Conservation (phyloP, 2,888 invertebrate species). For the Chydorus sphaericus region DNA sequence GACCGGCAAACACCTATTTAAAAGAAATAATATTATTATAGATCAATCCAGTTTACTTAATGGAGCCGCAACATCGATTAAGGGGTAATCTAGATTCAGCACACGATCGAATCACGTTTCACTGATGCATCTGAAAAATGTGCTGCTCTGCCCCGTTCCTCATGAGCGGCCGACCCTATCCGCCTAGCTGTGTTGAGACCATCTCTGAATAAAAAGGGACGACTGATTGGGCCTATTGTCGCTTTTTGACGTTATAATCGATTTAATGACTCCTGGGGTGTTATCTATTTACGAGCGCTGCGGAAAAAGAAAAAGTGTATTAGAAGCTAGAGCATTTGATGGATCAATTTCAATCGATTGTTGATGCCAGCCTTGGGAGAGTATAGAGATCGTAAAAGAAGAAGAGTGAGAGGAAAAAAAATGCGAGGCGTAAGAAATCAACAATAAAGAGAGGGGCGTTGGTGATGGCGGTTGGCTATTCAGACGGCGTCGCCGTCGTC, state of each 20-base stretch:
- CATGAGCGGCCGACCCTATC: background rate
- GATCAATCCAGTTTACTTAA: too few relatives aligned
- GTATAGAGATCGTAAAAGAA: background rate
- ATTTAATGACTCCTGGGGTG: too few relatives aligned
- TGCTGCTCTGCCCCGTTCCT: background rate
- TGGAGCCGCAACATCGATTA: too few relatives aligned
- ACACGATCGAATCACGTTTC: background rate
- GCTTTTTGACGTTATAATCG: too few relatives aligned
- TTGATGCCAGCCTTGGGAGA: background rate
- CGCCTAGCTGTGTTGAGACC: background rate
- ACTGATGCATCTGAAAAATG: background rate
- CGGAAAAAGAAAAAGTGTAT: background rate
- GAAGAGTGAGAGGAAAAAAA: background rate
- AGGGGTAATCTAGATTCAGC: background rate
- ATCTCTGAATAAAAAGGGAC: background rate
- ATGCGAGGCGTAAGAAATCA: too few relatives aligned
- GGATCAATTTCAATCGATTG: constrained; percentile 6
- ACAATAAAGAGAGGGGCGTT: too few relatives aligned
- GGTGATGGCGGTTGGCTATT: too few relatives aligned
- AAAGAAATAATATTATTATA: background rate
- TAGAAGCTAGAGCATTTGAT: background rate
- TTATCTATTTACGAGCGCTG: background rate
- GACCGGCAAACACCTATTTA: background rate
- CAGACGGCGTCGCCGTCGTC: background rate
- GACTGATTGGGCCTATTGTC: constrained; percentile 4